Evolutionary conservation across 2,113 vertebrate species (phyloP).

Genomic region (Xenotilapia leptura): DNA sequence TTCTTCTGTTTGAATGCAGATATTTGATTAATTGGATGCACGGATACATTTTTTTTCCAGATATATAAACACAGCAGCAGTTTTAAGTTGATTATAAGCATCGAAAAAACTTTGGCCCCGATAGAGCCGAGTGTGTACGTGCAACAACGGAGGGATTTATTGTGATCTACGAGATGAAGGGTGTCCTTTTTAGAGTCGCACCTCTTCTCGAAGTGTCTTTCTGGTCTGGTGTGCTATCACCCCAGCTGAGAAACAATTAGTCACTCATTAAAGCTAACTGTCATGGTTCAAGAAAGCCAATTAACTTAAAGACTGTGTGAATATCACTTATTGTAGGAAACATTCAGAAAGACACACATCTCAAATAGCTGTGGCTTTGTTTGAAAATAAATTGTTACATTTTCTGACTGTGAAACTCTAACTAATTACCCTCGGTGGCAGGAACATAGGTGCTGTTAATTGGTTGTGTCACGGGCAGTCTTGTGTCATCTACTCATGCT

Average conservation of each 20-base stretch:
- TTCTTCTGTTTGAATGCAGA: neutral
- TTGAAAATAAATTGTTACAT: slow-evolving; percentile 25
- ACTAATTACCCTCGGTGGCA: slow-evolving; percentile 4
- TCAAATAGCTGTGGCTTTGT: slow-evolving; percentile 58
- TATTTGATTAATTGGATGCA: neutral
- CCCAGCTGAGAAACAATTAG: slow-evolving; percentile 62
- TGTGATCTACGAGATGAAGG: neutral
- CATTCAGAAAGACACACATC: slow-evolving; percentile 6
- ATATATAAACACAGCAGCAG: neutral
- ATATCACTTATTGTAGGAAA: slow-evolving; percentile 30
- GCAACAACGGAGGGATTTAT: neutral
- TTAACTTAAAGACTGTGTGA: slow-evolving; percentile 51
- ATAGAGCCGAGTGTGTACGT: neutral
- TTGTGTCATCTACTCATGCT: neutral
- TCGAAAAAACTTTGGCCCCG: neutral
- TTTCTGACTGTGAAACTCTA: slow-evolving; percentile 15
- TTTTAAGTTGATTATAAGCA: neutral
- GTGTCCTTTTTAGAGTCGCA: neutral
- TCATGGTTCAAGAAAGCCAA: slow-evolving; percentile 62
- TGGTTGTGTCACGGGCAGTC: neutral
- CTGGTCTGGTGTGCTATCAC: slow-evolving; percentile 21
- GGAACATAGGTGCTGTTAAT: slow-evolving; percentile 1
- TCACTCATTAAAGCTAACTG: slow-evolving; percentile 57
- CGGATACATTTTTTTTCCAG: neutral
- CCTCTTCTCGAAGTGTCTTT: slow-evolving; percentile 6